These are phyloP conservation scores for Epizoanthus ramosus DNA, from an alignment of 92 coral and sea anemone genomes.

Conservation along the genomic window DNA sequence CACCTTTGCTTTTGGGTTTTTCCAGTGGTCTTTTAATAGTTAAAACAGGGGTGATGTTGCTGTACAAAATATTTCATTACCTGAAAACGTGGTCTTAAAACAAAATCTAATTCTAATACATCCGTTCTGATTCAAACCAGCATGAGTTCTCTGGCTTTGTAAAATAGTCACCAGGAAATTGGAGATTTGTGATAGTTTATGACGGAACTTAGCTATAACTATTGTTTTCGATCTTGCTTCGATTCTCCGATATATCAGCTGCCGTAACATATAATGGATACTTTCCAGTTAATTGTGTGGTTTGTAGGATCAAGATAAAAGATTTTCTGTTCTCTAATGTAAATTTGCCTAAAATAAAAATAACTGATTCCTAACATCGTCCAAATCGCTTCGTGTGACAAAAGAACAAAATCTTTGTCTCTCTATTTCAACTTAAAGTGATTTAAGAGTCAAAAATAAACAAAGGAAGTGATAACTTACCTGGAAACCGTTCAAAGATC, in stretches of 20 bases:
- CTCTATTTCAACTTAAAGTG: background rate
- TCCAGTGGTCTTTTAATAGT: too few species aligned
- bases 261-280: background rate
- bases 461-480: slow-evolving; percentile 42
- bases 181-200: background rate
- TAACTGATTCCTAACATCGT: background rate
- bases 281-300: slow-evolving; percentile 29
- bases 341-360: slow-evolving; percentile 1
- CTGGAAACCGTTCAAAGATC: slow-evolving; percentile 86
- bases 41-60: too few species aligned
- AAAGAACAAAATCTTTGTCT: background rate
- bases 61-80: too few species aligned
- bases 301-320: background rate
- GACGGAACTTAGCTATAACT: background rate
- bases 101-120: too few species aligned
- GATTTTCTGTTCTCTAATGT: background rate
- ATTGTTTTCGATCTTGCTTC: background rate
- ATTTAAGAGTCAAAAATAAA: background rate
- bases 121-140: too few species aligned
- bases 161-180: too few species aligned
- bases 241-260: slow-evolving; percentile 2
- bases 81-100: too few species aligned
- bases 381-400: background rate
- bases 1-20: too few species aligned
- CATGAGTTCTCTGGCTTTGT: too few species aligned